A percentile compares a stretch with the other conserved stretches of the same genome.
Conservation (phyloP, 2,888 invertebrate species). For the Acleris literana region DNA sequence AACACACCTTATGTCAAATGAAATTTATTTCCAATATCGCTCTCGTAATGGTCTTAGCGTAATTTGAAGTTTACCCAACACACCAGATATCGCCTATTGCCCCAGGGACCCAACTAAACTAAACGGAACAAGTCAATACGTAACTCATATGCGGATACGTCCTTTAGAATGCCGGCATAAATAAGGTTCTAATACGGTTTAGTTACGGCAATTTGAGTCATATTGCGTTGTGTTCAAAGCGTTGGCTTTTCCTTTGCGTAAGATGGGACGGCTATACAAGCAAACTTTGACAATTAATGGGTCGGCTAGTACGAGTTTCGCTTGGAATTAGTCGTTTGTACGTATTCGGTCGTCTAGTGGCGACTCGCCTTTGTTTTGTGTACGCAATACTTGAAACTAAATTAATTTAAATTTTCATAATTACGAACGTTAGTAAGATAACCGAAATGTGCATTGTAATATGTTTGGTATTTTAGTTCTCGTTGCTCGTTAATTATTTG, state of each 20-base stretch:
- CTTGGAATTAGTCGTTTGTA: conserved; percentile 59
- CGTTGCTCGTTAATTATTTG: background rate
- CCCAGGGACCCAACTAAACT: conserved; percentile 17
- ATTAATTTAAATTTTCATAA: conserved; percentile 24
- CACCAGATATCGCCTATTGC: conserved; percentile 33
- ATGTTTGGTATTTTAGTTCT: background rate
- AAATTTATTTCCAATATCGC: conserved; percentile 34
- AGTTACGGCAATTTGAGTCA: conserved; percentile 7
- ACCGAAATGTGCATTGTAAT: background rate
- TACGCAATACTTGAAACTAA: conserved; percentile 22
- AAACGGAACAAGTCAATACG: conserved; percentile 12
- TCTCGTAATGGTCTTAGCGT: conserved; percentile 30
- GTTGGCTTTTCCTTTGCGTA: background rate
- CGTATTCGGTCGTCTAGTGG: conserved; percentile 42
- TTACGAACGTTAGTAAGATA: conserved; percentile 2
- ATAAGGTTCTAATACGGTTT: background rate
- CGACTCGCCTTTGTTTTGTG: conserved; percentile 30
- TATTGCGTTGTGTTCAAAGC: conserved; percentile 14
- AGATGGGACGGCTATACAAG: conserved; percentile 40
- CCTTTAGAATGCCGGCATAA: conserved; percentile 16
- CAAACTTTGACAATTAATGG: conserved; percentile 70
- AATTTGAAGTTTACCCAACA: conserved; percentile 29
- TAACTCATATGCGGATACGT: conserved; percentile 16
- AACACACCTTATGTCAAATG: background rate
- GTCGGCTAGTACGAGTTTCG: conserved; percentile 54